phyloP scores from a whole-genome alignment of 2,797 vertebrate species.

The Picus viridis region DNA sequence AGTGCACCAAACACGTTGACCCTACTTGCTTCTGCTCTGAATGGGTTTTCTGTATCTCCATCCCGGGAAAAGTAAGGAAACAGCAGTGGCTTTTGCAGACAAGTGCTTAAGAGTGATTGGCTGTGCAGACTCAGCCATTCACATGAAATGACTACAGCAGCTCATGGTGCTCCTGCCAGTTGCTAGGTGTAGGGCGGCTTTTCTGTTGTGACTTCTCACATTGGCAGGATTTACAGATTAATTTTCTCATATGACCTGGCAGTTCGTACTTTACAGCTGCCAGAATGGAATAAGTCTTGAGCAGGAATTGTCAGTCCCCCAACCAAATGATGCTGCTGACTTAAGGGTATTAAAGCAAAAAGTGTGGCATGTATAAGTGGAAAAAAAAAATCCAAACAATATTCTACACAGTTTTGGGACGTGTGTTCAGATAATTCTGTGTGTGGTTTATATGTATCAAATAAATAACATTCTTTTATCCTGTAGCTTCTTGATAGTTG shows the following conservation, averaged over 20 bases:
- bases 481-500: not conserved
- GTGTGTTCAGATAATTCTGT: not conserved
- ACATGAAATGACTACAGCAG: not conserved
- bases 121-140: not conserved
- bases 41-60: not conserved
- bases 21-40: not conserved
- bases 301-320: not conserved
- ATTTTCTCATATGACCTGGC: conserved; percentile 12
- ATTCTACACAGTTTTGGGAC: not conserved
- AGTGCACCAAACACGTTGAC: not conserved
- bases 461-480: not conserved
- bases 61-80: not conserved
- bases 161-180: not conserved
- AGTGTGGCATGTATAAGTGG: not conserved
- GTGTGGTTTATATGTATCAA: not conserved
- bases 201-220: conserved; percentile 32
- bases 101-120: not conserved
- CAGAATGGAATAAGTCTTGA: not conserved
- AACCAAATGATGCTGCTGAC: not conserved
- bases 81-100: not conserved
- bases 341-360: not conserved
- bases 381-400: not conserved
- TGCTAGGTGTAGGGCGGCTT: conserved; percentile 8
- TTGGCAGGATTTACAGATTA: conserved; percentile 20
- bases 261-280: not conserved